These are phyloP conservation scores for Micromesistius poutassou DNA, from an alignment of 2,797 vertebrate genomes.

Conservation along the genomic window DNA sequence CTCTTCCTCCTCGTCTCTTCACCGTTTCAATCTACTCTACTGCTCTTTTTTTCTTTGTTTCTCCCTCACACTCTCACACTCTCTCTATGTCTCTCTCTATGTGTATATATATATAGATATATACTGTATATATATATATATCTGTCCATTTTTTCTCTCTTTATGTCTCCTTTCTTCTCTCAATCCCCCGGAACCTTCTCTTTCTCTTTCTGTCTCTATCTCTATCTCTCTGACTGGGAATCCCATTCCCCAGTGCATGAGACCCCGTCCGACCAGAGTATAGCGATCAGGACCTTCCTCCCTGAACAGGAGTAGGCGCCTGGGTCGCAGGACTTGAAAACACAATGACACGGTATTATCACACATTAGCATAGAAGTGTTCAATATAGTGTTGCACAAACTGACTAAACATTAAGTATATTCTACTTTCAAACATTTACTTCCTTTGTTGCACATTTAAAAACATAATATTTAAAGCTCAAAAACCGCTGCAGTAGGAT, in stretches of 20 bases:
- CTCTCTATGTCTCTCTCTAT: background rate
- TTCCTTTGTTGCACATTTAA: constrained; percentile 56
- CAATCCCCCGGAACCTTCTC: constrained; percentile 7
- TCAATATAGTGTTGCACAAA: constrained; percentile 58
- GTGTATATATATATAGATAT: too few species aligned
- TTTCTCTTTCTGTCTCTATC: constrained; percentile 4
- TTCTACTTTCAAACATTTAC: constrained; percentile 54
- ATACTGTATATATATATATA: too few species aligned
- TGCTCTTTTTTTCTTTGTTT: constrained; percentile 19
- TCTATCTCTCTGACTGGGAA: constrained; percentile 43
- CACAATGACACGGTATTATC: constrained; percentile 34
- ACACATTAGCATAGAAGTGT: constrained; percentile 43
- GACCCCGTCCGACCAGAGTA: constrained; percentile 52
- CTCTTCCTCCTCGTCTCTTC: constrained; percentile 33
- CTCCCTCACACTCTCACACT: background rate
- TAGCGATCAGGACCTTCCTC: constrained; percentile 51
- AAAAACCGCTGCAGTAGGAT: constrained; percentile 30
- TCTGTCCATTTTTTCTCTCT: constrained; percentile 23
- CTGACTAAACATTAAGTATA: constrained; percentile 20
- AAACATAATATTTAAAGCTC: constrained; percentile 11
- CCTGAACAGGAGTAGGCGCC: constrained; percentile 33
- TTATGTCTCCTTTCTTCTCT: constrained; percentile 35
- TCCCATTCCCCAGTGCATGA: constrained; percentile 43
- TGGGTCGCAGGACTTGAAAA: constrained; percentile 54
- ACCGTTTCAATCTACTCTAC: background rate